Conservation (phyloP, 2,888 invertebrate species). For the Willowsia nigromaculata region DNA sequence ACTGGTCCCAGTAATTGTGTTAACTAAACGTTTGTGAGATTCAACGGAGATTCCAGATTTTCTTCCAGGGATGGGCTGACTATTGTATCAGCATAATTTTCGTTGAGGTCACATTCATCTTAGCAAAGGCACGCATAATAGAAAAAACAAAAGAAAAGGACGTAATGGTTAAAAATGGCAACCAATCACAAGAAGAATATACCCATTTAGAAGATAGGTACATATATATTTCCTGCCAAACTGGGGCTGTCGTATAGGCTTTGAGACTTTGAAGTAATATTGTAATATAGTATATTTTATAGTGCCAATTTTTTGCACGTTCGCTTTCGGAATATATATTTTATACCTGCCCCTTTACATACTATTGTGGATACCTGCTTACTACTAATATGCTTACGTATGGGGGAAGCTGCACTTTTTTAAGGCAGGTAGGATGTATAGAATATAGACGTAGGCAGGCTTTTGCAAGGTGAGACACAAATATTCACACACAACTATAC, state of each 20-base stretch:
- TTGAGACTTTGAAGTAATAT: background rate
- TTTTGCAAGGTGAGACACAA: conserved; percentile 61
- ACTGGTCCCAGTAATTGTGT: background rate
- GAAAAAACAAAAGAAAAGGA: conserved; percentile 4
- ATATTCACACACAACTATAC: background rate
- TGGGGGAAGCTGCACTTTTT: conserved; percentile 44
- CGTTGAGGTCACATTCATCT: conserved; percentile 10
- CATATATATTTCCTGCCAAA: background rate
- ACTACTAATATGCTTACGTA: background rate
- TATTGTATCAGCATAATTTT: conserved; percentile 19
- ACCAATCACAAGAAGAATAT: conserved; percentile 31
- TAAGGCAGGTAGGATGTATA: conserved; percentile 45
- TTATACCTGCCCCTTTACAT: background rate
- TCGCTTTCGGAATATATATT: background rate
- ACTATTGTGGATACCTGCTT: background rate
- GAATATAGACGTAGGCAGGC: conserved; percentile 41
- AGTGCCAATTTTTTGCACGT: conserved; percentile 43
- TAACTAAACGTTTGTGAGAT: background rate
- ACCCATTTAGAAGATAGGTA: background rate
- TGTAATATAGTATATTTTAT: no score
- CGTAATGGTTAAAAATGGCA: conserved; percentile 62
- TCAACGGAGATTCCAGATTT: background rate
- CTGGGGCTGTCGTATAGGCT: background rate
- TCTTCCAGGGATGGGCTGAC: conserved; percentile 11
- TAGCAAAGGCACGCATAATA: conserved; percentile 7